Percentiles rank a stretch among this genome's conserved stretches.
phyloP scores from a whole-genome alignment of 2,113 vertebrate species.

The Malaclemys terrapin region DNA sequence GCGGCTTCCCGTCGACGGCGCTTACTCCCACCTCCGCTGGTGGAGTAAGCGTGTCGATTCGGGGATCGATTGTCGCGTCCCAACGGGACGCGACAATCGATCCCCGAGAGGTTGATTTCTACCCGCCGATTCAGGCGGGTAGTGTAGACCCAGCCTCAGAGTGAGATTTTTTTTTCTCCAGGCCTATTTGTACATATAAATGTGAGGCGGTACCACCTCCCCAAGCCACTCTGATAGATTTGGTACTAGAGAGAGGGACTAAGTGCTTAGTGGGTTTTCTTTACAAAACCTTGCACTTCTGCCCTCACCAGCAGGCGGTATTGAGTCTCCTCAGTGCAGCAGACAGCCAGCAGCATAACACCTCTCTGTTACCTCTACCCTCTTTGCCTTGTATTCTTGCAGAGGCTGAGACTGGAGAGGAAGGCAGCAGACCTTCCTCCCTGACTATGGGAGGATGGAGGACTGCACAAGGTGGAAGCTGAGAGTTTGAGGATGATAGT shows the following conservation, averaged over 20 bases:
- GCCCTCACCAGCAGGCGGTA: not conserved
- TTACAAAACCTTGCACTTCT: not conserved
- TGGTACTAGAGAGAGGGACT: too few relatives aligned
- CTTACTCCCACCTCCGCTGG: too few relatives aligned
- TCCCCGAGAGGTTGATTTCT: too few relatives aligned
- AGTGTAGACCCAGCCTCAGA: not conserved
- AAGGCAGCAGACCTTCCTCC: not conserved
- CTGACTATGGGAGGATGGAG: not conserved
- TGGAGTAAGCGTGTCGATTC: too few relatives aligned
- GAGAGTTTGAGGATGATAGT: too few relatives aligned
- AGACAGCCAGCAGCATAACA: not conserved
- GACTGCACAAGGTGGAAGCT: too few relatives aligned
- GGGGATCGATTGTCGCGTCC: too few relatives aligned
- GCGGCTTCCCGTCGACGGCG: too few relatives aligned
- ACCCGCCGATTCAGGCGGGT: too few relatives aligned
- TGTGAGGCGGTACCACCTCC: not conserved
- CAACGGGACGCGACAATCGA: too few relatives aligned
- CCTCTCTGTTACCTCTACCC: not conserved
- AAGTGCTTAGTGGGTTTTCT: not conserved
- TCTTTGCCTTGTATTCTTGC: not conserved
- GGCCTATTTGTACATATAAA: not conserved
- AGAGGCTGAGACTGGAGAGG: not conserved
- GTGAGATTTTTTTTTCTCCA: not conserved
- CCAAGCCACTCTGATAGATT: not conserved
- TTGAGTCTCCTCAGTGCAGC: not conserved